A percentile compares a stretch with the other conserved stretches of the same genome.
Conservation (phyloP, 2,797 vertebrate genomes). For the Moxostoma hubbsi region DNA sequence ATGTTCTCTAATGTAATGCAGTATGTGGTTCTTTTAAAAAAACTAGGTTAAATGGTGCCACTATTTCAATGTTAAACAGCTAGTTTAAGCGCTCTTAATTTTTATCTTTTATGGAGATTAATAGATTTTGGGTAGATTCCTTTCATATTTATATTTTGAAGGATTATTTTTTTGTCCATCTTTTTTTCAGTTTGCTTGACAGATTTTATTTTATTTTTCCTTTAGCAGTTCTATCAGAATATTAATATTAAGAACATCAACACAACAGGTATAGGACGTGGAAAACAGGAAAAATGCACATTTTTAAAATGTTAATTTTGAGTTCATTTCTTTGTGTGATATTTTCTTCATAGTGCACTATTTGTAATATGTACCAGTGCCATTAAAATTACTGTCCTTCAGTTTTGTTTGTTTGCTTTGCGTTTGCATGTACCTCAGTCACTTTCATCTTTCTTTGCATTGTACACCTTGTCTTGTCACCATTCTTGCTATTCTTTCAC, state of each 20-base stretch:
- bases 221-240: conserved; percentile 33
- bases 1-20: conserved; percentile 12
- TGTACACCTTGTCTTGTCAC: conserved; percentile 44
- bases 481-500: conserved; percentile 22
- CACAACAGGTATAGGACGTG: conserved; percentile 37
- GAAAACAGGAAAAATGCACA: conserved; percentile 23
- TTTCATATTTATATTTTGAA: conserved; percentile 47
- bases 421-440: conserved; percentile 64
- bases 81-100: conserved; percentile 75
- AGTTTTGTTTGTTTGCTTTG: conserved; percentile 71
- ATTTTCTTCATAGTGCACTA: conserved; percentile 79
- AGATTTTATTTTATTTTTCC: conserved; percentile 45
- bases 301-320: conserved; percentile 2
- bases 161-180: background rate
- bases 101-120: conserved; percentile 40
- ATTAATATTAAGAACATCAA: conserved; percentile 49
- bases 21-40: conserved; percentile 23
- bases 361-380: conserved; percentile 84
- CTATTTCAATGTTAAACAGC: conserved; percentile 72
- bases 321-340: conserved; percentile 72
- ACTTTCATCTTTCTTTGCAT: conserved; percentile 50
- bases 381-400: conserved; percentile 88
- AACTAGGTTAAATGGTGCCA: conserved; percentile 58
- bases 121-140: conserved; percentile 55
- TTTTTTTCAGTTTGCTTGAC: conserved; percentile 42